Percentiles rank a stretch among this genome's conserved stretches.
These are phyloP conservation scores for Portunus trituberculatus DNA, from an alignment of 1,140 invertebrate genomes.

Conservation along the genomic window DNA sequence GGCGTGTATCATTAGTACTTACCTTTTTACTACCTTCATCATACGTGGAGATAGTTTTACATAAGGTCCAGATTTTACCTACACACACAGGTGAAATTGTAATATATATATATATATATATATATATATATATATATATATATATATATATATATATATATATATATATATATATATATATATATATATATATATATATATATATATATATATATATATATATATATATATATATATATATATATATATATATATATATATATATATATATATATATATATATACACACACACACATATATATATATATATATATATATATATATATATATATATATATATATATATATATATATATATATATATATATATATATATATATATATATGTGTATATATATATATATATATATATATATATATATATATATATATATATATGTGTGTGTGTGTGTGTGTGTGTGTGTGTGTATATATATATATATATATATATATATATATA, in stretches of 20 bases:
- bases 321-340: constrained; percentile 43
- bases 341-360: constrained; percentile 15
- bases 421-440: background rate
- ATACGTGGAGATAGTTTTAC: no score
- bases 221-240: background rate
- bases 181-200: constrained; percentile 1
- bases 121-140: constrained; percentile 22
- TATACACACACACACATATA: constrained; percentile 6
- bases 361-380: background rate
- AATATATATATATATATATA: constrained; percentile 33
- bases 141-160: constrained; percentile 16
- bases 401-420: constrained; percentile 35
- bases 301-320: constrained; percentile 43
- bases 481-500: background rate
- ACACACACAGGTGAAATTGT: no score
- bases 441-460: background rate
- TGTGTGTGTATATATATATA: constrained; percentile 3
- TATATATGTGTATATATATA: constrained; percentile 29
- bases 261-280: constrained; percentile 41
- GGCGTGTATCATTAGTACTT: no score
- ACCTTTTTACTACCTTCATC: no score
- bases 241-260: constrained; percentile 32
- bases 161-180: constrained; percentile 35
- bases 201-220: background rate
- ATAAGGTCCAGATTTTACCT: no score